phyloP scores from a whole-genome alignment of 2,797 vertebrate genomes.

The Pangasius larnaudii region DNA sequence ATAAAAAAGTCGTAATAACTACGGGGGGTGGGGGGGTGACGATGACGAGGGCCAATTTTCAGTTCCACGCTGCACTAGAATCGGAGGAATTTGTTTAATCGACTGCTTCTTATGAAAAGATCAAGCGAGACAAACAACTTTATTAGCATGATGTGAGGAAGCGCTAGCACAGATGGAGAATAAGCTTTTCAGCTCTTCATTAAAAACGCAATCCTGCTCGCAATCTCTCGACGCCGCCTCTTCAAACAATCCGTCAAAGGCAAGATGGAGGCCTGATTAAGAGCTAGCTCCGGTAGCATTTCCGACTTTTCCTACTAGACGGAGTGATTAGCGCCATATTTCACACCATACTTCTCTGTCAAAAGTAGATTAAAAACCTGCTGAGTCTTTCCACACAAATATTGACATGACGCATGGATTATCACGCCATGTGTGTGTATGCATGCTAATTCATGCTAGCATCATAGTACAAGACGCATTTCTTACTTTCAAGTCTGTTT shows the following conservation, averaged over 20 bases:
- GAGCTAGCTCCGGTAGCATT: conserved; percentile 26
- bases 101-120: conserved; percentile 72
- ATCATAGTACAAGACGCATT: not conserved
- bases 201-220: conserved; percentile 74
- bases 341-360: conserved; percentile 19
- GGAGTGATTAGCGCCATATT: conserved; percentile 30
- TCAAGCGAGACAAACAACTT: conserved; percentile 78
- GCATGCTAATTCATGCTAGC: conserved; percentile 16
- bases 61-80: not conserved
- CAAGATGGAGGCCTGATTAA: conserved; percentile 56
- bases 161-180: conserved; percentile 76
- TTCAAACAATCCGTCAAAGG: conserved; percentile 45
- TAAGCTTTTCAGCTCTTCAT: conserved; percentile 78
- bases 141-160: conserved; percentile 73
- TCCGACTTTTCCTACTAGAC: not conserved
- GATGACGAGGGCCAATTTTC: not conserved
- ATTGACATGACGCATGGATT: not conserved
- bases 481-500: not conserved
- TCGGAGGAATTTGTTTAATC: not conserved
- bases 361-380: conserved; percentile 20
- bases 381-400: not conserved
- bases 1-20: not conserved
- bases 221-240: conserved; percentile 63
- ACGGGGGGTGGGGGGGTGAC: no score
- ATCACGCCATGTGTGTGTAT: not conserved